Conservation (phyloP, 2,113 vertebrate species). For the Gasterosteus aculeatus region DNA sequence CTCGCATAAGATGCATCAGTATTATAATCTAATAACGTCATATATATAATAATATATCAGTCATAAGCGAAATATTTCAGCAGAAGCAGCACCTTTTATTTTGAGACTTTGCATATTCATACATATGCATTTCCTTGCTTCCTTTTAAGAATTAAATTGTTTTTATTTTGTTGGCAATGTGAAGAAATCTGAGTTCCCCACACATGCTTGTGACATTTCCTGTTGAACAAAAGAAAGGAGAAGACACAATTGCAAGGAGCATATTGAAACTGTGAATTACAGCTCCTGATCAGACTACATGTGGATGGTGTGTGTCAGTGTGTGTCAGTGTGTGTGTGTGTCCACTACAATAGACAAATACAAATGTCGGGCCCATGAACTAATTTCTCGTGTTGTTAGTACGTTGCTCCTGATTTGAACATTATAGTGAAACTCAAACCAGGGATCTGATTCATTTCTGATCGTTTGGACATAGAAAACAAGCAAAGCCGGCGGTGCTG, state of each 20-base stretch:
- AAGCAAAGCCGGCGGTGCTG: conserved; percentile 6
- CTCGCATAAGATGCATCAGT: background rate
- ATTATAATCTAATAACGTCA: background rate
- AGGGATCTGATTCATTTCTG: background rate
- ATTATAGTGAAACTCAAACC: background rate
- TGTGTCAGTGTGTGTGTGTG: background rate
- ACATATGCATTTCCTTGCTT: too few relatives aligned
- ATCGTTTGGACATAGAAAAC: background rate
- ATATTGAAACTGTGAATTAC: background rate
- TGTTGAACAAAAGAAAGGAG: background rate
- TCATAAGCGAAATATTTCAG: background rate
- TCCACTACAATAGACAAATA: background rate
- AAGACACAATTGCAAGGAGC: too few relatives aligned
- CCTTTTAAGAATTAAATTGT: too few relatives aligned
- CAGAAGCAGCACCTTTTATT: background rate
- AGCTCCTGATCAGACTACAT: background rate
- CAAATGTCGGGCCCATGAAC: background rate
- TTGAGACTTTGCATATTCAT: background rate
- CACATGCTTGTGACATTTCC: background rate
- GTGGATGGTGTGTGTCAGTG: background rate
- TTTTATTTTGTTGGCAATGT: background rate
- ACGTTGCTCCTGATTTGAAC: background rate
- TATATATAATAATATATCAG: background rate
- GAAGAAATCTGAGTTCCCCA: background rate
- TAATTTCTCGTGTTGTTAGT: background rate